Base-by-base conservation (phyloP, 2,797 vertebrate genomes). In the Silurus lanzhouensis region DNA sequence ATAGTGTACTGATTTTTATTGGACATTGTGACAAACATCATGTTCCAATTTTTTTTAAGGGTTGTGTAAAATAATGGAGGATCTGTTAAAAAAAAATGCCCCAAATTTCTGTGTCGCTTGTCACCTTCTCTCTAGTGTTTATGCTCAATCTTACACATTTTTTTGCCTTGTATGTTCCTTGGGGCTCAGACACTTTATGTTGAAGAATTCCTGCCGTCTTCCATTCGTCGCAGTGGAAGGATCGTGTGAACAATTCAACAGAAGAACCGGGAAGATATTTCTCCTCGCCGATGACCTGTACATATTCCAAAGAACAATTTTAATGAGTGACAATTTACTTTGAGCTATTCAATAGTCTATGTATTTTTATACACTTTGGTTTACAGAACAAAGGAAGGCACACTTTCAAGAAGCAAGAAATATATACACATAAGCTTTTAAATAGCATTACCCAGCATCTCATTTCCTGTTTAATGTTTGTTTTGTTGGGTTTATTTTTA, bases 321-420 rank as follows among this genome's bases (percentile, higher is more conserved):
- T 85, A 83, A 89, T 12, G 60, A 83, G 57, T 82, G 82, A 63
- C 38, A 61, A 91, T 87, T 91, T 92, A 83, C 90, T 93, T 91
- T 92, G 88, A 93, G 91, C 87, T 90, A 90, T 93, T 86, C 87
- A 91, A 91, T 94, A 87, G 80, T 93, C 88, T 90, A 91, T 92
- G 89, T 93, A 89, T 95, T 89, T 95, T 93, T 94, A 92, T 94
- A 92, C 86, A 85, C 92, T 91, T 91, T 92, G 90, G 89, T 89
- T 91, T 92, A 88, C 22, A 75, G 82, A 83, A 88, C 67, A 81
- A 81, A 70, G 38, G 25, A 87, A 81, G 88, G 83, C 85, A 75
- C 83, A 10, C 44, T 90, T 85, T 89, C 86, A 86, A 84, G 52
- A 79, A 72, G 55, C 85, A 85, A 86, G 76, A 82, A 76, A 86